Base-by-base conservation (phyloP, 2,113 vertebrate species). In the Nycticorax nycticorax region DNA sequence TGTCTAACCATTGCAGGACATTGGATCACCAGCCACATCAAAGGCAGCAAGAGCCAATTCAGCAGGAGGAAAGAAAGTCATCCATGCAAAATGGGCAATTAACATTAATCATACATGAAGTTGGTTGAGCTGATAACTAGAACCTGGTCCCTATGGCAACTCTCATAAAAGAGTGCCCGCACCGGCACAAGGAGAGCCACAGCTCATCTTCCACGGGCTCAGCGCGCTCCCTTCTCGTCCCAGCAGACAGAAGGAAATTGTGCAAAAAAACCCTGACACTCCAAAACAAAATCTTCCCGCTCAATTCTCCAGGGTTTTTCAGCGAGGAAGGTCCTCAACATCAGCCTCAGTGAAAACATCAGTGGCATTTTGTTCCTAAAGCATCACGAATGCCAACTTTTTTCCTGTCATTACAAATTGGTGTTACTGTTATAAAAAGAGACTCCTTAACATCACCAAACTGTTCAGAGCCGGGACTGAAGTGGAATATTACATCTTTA, bases 101-200 rank as follows among this genome's bases (percentile, higher is more conserved):
- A 98, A 96, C 95, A 98, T 98, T 96, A 98, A 98, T 98, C 97
- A 97, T 96, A 96, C 62, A 97, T 97, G 95, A 97, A 96, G 97
- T 12, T 97, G 85, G 43, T 96, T 63, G 93, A 97, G 94, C 87
- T 72, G 89, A 79, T 87, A 89, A 98, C 50, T 96, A 93, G 91
- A 97, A 96, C 81, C 92, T 88, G 85, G 88, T 95, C 95, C 93
- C 94, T 80, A 57, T 67, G 68, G 93, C 69, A 94, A 96, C 80
- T 89, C 88, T 89, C 74, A 75, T 14, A 74, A 79, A 97, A 87
- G 71, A 59, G 45, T 52, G 56, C 39, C 93, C 93, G 69, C 43
- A 41, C 23, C 9, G 7, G 63, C 55, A 28, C 1, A 21, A 39
- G 11, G 30, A 69, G 30, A 60, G 86, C 93, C 59, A 47, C 47